Evolutionary conservation across 2,888 invertebrate species (phyloP).

Genomic region (Acronicta aceris): DNA sequence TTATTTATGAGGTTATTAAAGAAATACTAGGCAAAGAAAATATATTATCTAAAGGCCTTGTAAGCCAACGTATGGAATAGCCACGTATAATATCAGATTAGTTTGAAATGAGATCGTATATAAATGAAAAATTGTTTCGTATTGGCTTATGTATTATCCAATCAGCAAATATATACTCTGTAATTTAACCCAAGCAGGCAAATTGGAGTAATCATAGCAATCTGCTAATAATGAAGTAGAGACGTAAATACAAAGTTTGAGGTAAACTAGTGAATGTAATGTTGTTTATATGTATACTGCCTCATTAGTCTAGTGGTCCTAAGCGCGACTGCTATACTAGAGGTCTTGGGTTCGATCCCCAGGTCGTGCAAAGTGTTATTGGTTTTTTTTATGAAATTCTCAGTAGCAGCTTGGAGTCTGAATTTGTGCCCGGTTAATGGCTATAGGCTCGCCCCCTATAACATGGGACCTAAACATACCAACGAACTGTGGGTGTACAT

Average conservation of each 20-base stretch:
- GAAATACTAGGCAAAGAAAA: slow-evolving; percentile 14
- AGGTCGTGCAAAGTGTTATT: too few species aligned
- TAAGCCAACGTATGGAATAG: slow-evolving; percentile 9
- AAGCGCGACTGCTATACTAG: too few species aligned
- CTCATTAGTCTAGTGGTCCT: too few species aligned
- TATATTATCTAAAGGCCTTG: slow-evolving; percentile 10
- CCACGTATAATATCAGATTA: slow-evolving; percentile 41
- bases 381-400: too few species aligned
- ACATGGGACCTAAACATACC: too few species aligned
- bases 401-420: too few species aligned
- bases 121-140: slow-evolving; percentile 47
- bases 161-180: slow-evolving; percentile 28
- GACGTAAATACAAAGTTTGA: slow-evolving; percentile 23
- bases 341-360: too few species aligned
- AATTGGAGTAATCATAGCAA: slow-evolving; percentile 50
- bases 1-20: slow-evolving; percentile 11
- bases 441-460: too few species aligned
- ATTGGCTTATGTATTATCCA: slow-evolving; percentile 39
- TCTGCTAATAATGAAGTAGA: slow-evolving; percentile 35
- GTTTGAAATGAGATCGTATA: slow-evolving; percentile 46
- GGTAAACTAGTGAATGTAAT: slow-evolving; percentile 39
- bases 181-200: slow-evolving; percentile 38
- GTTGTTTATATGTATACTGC: slow-evolving; percentile 19
- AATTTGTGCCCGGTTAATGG: too few species aligned
- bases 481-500: too few species aligned